Evolutionary conservation across 2,797 vertebrate genomes (phyloP).

Genomic region (Acropternis orthonyx): DNA sequence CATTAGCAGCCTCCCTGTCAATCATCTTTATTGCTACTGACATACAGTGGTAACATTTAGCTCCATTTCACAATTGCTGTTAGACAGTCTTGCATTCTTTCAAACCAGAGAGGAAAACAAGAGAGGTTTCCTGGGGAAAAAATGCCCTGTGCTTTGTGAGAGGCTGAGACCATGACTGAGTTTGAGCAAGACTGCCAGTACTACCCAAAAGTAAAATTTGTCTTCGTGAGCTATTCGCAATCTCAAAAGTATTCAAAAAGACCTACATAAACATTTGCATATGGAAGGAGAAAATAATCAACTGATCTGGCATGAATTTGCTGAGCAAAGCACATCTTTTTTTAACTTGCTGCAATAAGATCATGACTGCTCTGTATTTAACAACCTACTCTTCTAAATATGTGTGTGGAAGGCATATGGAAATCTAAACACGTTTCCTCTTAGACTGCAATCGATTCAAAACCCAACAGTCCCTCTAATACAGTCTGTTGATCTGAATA

Average conservation of each 20-base stretch:
- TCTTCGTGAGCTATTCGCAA: background rate
- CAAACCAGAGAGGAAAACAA: background rate
- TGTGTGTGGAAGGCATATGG: background rate
- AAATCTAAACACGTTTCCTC: background rate
- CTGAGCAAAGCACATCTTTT: constrained; percentile 38
- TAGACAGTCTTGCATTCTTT: background rate
- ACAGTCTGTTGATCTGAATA: background rate
- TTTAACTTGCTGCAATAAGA: background rate
- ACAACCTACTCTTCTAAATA: background rate
- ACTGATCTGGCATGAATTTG: background rate
- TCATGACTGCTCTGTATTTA: background rate
- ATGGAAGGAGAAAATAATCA: constrained; percentile 11
- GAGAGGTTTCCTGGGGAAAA: background rate
- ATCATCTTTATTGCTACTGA: background rate
- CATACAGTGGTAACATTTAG: background rate
- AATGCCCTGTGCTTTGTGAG: background rate
- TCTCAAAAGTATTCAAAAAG: background rate
- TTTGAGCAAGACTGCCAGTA: background rate
- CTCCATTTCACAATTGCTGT: background rate
- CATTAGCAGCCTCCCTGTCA: background rate
- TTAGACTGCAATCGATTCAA: background rate
- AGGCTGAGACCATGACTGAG: background rate
- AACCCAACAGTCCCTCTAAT: background rate
- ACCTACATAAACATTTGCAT: background rate
- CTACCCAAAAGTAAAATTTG: background rate